Evolutionary conservation across 2,888 invertebrate genomes (phyloP).

Genomic region (Cheilosia vulpina): DNA sequence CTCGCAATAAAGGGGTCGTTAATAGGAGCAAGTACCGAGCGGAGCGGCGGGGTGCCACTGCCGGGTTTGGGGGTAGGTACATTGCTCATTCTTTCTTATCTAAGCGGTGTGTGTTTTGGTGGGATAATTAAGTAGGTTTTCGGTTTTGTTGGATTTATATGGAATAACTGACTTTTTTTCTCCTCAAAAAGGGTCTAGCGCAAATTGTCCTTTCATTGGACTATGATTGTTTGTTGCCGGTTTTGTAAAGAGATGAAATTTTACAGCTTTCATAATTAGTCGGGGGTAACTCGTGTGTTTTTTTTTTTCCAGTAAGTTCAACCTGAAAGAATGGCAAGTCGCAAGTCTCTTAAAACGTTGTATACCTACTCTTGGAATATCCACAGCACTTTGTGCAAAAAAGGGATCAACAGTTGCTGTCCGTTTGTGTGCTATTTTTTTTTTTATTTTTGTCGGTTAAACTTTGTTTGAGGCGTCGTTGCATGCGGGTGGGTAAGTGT

Average conservation of each 20-base stretch:
- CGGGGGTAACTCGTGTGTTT: neutral
- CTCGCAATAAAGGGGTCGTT: constrained; percentile 47
- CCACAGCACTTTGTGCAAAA: neutral
- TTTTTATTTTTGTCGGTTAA: no score
- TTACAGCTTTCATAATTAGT: constrained; percentile 35
- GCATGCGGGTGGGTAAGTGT: no score
- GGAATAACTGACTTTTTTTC: constrained; percentile 15
- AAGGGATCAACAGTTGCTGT: no score
- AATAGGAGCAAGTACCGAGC: constrained; percentile 38
- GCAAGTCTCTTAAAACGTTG: constrained; percentile 5
- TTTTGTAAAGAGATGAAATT: neutral
- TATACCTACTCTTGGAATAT: no score
- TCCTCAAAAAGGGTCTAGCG: neutral
- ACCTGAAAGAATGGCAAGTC: neutral
- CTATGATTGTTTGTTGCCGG: constrained; percentile 16
- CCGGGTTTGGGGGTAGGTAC: neutral
- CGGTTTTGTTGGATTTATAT: constrained; percentile 16
- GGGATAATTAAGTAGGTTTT: constrained; percentile 48
- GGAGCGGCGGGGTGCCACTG: neutral
- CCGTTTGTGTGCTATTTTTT: no score
- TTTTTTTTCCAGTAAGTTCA: neutral
- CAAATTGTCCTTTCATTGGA: constrained; percentile 22
- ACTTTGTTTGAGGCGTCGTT: no score
- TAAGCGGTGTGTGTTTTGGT: constrained; percentile 43
- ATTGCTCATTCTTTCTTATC: neutral